Base-by-base conservation (phyloP, 2,888 invertebrate genomes). In the Sarcophaga caerulescens region DNA sequence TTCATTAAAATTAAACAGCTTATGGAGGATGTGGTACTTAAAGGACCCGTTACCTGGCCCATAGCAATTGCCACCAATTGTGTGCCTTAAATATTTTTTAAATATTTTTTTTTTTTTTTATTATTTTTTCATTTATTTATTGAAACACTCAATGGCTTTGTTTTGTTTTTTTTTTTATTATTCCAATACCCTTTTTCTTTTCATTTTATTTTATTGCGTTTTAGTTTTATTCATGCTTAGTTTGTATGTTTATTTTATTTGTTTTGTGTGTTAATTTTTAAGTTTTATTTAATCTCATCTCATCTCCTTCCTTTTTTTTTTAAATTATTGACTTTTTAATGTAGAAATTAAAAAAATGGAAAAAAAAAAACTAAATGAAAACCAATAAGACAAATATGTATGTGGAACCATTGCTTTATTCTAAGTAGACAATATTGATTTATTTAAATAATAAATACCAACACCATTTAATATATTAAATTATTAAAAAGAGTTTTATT, bases 1-100 rank as follows among this genome's bases (percentile, higher is more conserved):
- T 99, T 97, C 93, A 93, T 97, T 35, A 95, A 96, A 92, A 95
- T 98, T 87, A 96, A 96, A 87, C 90, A 91, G 77, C 89, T 90
- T 8, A 88, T 93, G 82, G 91, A 91, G 87, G 93, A 93, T 87
- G 92, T 93, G 87, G 91, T 93, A 25, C 89, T 92, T 6, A 93
- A 92, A 81, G 93, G 93, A 11, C 93, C 93, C 62, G 90, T 92
- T 14, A 93, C 92, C 17, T 93, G 93, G 93, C 93, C 93, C 74
- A 93, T 93, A 85, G 93, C 93, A 83, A 93, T 93, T 83, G 93
- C 93, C 52, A 93, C 93, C 44, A 93, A 93, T 88, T 90, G 92
- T 85, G 93, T 93, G 91, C 93, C 93, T 91, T 93, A 90, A 85
- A n/a, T n/a, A n/a, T n/a, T n/a, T n/a, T n/a, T n/a, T n/a, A n/a